Conservation (phyloP, 2,888 invertebrate genomes). For the Melinaea marsaeus region DNA sequence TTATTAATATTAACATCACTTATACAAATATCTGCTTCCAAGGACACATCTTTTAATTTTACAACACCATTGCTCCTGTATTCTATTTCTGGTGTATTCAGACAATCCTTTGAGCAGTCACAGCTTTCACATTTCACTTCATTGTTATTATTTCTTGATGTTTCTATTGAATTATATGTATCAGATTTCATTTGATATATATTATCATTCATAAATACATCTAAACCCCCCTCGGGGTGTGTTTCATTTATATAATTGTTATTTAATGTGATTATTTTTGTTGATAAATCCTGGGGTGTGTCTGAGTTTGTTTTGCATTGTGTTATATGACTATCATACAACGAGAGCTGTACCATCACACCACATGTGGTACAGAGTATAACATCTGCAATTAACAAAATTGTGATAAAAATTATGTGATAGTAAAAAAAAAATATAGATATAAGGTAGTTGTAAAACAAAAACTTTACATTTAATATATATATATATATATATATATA, state of each 20-base stretch:
- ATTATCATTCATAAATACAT: constrained; percentile 41
- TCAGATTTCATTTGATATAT: neutral
- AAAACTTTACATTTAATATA: no score
- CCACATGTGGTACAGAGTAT: constrained; percentile 31
- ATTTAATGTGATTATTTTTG: constrained; percentile 23
- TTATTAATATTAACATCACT: constrained; percentile 28
- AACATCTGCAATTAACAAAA: constrained; percentile 27
- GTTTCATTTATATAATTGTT: constrained; percentile 31
- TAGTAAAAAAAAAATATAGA: no score
- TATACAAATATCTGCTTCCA: constrained; percentile 47
- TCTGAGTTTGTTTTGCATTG: constrained; percentile 26
- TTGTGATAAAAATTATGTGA: neutral
- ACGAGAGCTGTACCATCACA: constrained; percentile 20
- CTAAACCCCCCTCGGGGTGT: constrained; percentile 48
- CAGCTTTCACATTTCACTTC: constrained; percentile 42
- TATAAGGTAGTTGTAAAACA: no score
- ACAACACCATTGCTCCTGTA: constrained; percentile 54
- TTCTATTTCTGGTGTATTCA: constrained; percentile 45
- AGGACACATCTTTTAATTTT: constrained; percentile 51
- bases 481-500: no score
- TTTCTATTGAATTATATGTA: constrained; percentile 22
- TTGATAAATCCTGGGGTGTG: constrained; percentile 17
- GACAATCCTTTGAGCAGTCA: constrained; percentile 40
- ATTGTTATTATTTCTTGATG: constrained; percentile 34
- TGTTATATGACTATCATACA: constrained; percentile 25